Conservation (phyloP, 1,140 invertebrate species). For the Nephila pilipes region DNA sequence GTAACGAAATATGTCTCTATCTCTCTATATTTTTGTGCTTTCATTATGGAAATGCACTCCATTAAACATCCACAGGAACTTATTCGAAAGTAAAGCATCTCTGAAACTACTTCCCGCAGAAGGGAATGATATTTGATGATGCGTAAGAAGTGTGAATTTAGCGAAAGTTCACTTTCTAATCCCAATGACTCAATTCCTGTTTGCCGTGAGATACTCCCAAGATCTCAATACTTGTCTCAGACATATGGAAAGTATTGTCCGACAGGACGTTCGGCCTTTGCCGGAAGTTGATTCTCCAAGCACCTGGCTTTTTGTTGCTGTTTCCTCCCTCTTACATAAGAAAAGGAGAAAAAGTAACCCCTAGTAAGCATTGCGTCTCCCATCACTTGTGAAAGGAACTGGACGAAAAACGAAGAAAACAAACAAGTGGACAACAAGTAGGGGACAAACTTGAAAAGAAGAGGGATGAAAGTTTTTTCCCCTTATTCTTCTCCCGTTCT, state of each 20-base stretch:
- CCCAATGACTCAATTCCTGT: constrained; percentile 66
- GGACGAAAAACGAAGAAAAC: constrained; percentile 34
- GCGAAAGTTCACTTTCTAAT: constrained; percentile 60
- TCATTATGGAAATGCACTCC: neutral
- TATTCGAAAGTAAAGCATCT: neutral
- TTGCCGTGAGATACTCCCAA: constrained; percentile 63
- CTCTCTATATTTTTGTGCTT: neutral
- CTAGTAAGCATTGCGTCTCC: neutral
- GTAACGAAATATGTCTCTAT: no score
- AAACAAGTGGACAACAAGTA: constrained; percentile 58
- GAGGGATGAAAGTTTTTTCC: neutral
- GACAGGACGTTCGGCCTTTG: neutral
- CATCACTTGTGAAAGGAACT: neutral
- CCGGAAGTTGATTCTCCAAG: neutral
- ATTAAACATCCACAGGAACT: constrained; percentile 36
- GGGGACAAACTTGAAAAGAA: neutral
- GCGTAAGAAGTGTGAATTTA: constrained; percentile 18
- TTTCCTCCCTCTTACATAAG: constrained; percentile 41
- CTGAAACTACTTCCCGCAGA: neutral
- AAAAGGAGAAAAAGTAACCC: neutral
- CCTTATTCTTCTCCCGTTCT: neutral
- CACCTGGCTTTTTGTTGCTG: constrained; percentile 54
- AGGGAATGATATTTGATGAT: neutral
- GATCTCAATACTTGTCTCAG: neutral
- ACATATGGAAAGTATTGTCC: constrained; percentile 39